These are phyloP conservation scores for Coregonus sp. DNA, from an alignment of 2,797 vertebrate species.

Conservation along the genomic window DNA sequence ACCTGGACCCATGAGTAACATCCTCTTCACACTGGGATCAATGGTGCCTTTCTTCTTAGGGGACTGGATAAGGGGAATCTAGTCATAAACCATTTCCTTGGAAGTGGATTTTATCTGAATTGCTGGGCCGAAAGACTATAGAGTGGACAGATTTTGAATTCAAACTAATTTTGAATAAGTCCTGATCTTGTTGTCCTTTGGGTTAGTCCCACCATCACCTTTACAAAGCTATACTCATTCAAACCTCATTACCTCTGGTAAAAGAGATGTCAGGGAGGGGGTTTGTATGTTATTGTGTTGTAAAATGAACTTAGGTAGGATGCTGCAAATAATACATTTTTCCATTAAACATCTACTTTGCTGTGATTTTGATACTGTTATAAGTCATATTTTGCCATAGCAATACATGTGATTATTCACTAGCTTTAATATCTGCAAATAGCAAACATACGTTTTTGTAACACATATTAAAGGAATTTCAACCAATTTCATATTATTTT, in stretches of 20 bases:
- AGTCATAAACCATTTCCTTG: background rate
- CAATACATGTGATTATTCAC: background rate
- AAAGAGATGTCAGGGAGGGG: background rate
- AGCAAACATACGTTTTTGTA: too few relatives aligned
- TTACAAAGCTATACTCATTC: background rate
- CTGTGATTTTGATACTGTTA: background rate
- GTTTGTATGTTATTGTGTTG: slow-evolving; percentile 3
- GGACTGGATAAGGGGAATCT: slow-evolving; percentile 57
- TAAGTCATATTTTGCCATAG: background rate
- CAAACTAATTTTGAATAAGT: slow-evolving; percentile 41
- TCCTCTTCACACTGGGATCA: slow-evolving; percentile 50
- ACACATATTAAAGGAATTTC: too few relatives aligned
- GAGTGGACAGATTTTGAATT: slow-evolving; percentile 24
- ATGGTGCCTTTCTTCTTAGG: slow-evolving; percentile 55
- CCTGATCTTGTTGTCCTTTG: background rate
- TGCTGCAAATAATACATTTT: background rate
- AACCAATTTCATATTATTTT: too few relatives aligned
- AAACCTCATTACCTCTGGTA: background rate
- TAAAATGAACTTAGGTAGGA: background rate
- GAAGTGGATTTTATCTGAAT: background rate
- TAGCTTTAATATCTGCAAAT: too few relatives aligned
- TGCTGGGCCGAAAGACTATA: background rate
- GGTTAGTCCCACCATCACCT: background rate
- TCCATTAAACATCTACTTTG: background rate
- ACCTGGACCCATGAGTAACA: slow-evolving; percentile 20